Evolutionary conservation across 2,797 vertebrate genomes (phyloP), one percentile per base, ranked within the genome.

Genomic region (Lacerta viridis): DNA sequence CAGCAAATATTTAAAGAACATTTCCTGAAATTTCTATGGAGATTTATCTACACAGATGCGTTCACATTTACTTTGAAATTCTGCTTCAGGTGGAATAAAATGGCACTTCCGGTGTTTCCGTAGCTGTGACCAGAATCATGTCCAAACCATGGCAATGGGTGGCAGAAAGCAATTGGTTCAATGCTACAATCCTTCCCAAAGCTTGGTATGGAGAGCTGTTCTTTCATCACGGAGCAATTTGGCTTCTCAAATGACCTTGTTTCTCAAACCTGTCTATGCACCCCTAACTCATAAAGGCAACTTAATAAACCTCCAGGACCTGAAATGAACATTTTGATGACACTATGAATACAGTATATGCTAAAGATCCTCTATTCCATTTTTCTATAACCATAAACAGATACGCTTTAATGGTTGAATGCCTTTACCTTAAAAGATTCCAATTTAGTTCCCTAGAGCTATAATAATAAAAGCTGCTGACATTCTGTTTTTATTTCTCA

Each of bases 351-450:
- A 94, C 89, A 86, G 85, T 92, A 86, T 93, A 94, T 93, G 91
- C 89, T 95, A 95, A 96, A 95, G 92, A 95, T 84, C 92, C 91
- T 88, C 93, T 86, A 91, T 96, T 95, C 90, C 91, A 94, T 94
- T 96, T 89, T 95, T 94, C 95, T 94, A 95, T 95, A 95, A 95
- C 95, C 92, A 95, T 96, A 95, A 96, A 96, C 90, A 96, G 94
- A 95, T 94, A 95, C 0, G 85, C 95, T 95, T 95, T 96, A 95
- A 95, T 96, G 94, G 95, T 95, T 91, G 93, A 90, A 90, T 95
- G 95, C 95, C 86, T 96, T 96, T 96, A 95, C 93, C 95, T 95
- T 95, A 95, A 96, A 96, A 96, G 93, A 94, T 95, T 96, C 94
- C 95, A 93, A 94, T 96, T 96, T 94, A 95, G 90, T 92, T 95